Base-by-base conservation (phyloP, 1,140 invertebrate genomes). In the Lycorma delicatula region DNA sequence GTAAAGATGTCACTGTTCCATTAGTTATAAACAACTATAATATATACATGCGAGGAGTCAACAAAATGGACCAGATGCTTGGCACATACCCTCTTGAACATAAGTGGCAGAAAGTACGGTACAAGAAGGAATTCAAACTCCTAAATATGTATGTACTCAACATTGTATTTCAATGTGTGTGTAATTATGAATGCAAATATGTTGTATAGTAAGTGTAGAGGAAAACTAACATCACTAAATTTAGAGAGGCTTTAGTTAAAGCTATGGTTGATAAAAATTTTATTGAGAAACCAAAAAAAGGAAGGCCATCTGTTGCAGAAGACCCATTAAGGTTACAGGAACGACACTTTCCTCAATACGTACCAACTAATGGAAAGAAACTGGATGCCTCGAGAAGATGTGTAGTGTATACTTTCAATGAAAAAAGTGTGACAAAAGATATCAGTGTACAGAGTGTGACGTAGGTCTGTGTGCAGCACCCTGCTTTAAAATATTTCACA, bases 161-260 rank as follows among this genome's bases (percentile, higher is more conserved):
- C n/a, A n/a, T n/a, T n/a, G n/a, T n/a, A n/a, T n/a, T n/a, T n/a
- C n/a, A n/a, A n/a, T n/a, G n/a, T n/a, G n/a, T n/a, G n/a, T n/a
- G n/a, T n/a, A n/a, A n/a, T n/a, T n/a, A n/a, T n/a, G n/a, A 56
- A 56, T 56, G 54, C 54, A 26, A 34, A 56, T 56, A 11, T 18
- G 12, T 13, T 56, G 9, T 38, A 56, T 29, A 16, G 3, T 11
- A 56, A 5, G 22, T 16, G 25, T 25, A 38, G 54, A 4, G 54
- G 23, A 16, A 56, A 46, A 20, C 7, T 44, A 25, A 56, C 22
- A 13, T 26, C 36, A 7, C 11, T 56, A 12, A 56, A 46, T 56
- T 56, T 22, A 20, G 38, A 27, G 54, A 56, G 41, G 27, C n/a
- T 11, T 25, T 54, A 25, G 36, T 54, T 20, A 31, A 54, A 41